Conservation (phyloP, 2,797 vertebrate genomes). For the Sebastes elongatus region DNA sequence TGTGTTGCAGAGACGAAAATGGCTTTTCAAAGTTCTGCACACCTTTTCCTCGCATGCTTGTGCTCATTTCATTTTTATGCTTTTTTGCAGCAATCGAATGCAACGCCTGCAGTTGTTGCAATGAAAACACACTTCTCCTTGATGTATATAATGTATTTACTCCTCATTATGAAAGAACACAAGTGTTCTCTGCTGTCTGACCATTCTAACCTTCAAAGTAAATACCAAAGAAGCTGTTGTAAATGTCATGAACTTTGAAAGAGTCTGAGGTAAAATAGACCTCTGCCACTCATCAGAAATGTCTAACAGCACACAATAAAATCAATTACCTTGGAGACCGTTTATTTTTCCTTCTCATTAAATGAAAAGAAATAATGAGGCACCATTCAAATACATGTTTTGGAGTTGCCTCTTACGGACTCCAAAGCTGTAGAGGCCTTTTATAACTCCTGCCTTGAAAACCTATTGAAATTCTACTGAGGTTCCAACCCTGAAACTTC, state of each 20-base stretch:
- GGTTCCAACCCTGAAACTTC: conserved; percentile 29
- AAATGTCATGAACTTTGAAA: conserved; percentile 86
- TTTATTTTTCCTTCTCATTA: conserved; percentile 30
- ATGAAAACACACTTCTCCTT: conserved; percentile 20
- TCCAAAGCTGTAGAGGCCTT: conserved; percentile 13
- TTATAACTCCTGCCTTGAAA: conserved; percentile 42
- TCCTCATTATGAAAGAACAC: conserved; percentile 57
- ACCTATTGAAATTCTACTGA: conserved; percentile 41
- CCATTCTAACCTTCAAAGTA: conserved; percentile 83
- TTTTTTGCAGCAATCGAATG: neutral
- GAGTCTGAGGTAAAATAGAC: conserved; percentile 69
- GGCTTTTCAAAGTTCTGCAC: neutral
- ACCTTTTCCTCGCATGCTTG: neutral
- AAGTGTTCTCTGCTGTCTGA: conserved; percentile 61
- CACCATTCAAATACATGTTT: conserved; percentile 10
- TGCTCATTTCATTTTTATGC: neutral
- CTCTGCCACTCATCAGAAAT: conserved; percentile 66
- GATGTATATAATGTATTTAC: conserved; percentile 36
- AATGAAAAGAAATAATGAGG: conserved; percentile 31
- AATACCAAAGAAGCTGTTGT: conserved; percentile 80
- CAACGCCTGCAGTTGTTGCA: neutral
- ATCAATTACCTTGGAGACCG: conserved; percentile 29
- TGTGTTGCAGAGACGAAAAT: neutral
- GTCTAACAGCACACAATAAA: conserved; percentile 61
- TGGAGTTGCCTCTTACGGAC: neutral